Base-by-base conservation (phyloP, 2,888 invertebrate species). In the Oscheius sp. region DNA sequence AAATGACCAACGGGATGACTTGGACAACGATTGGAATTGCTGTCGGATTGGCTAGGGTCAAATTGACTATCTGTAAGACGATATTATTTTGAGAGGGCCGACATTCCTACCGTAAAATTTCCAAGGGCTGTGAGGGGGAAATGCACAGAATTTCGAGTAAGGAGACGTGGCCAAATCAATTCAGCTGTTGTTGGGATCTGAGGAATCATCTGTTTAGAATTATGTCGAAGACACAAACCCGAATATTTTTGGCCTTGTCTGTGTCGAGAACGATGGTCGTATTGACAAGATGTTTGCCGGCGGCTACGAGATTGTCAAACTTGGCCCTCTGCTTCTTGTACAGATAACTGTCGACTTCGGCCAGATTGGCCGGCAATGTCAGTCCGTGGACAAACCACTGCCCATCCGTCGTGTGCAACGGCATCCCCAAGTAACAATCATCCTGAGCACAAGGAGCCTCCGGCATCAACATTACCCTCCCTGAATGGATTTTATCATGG, bases 51-150 rank as follows among this genome's bases (percentile, higher is more conserved):
- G 92, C 91, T 81, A 93, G 90, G 69, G 92, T 91, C 83, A 94
- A 89, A 74, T 92, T 92, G 87, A 92, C 91, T 84, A 92, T 88
- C 90, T 90, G 84, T 46, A 58, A 18, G 18, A 23, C 41, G 16
- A 0, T 49, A 3, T 18, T 18, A 7, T 7, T 7, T 5, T 49
- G 49, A 49, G 49, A 49, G 13, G 21, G 70, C 89, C 89, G 9
- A 6, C 35, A 3, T 35, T 35, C 35, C 86, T 82, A 91, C 90
- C 49, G 92, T 91, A 70, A 91, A 91, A 88, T 93, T 93, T 73
- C 93, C 93, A 72, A 93, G 92, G 89, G 93, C 93, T 0, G 93
- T 93, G 41, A 93, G 89, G 6, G 93, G 93, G 89, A 93, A 93
- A 79, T 90, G 91, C 66, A 93, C 88, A 89, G 91, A 87, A 45